A percentile compares a stretch with the other conserved stretches of the same genome.
Conservation (phyloP, 2,113 vertebrate genomes). For the Salvelinus alpinus region DNA sequence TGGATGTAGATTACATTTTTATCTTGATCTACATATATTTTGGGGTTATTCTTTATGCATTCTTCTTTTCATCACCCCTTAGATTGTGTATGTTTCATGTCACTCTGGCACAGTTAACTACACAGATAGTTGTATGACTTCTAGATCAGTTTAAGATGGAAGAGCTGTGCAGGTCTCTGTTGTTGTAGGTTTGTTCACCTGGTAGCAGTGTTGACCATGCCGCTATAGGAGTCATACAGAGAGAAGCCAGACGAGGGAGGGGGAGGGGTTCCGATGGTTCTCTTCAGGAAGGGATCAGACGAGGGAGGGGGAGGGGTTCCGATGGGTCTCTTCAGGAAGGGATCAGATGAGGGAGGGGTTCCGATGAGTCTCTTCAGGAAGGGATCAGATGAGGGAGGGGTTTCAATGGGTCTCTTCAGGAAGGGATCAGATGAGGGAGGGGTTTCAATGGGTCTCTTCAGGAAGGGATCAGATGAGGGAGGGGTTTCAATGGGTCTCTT, state of each 20-base stretch:
- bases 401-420: too few relatives aligned
- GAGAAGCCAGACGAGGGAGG: slow-evolving; percentile 65
- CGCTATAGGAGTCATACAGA: slow-evolving; percentile 79
- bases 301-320: slow-evolving; percentile 78
- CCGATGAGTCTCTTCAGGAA: slow-evolving; percentile 57
- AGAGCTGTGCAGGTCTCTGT: neutral
- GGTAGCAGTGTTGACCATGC: slow-evolving; percentile 74
- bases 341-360: slow-evolving; percentile 63
- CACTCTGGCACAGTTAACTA: too few relatives aligned
- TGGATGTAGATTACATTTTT: neutral
- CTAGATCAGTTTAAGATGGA: neutral
- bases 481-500: slow-evolving; percentile 69
- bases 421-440: too few relatives aligned
- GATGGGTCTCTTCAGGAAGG: slow-evolving; percentile 61
- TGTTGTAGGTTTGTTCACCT: slow-evolving; percentile 23
- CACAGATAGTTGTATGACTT: too few relatives aligned
- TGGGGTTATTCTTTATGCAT: too few relatives aligned
- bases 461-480: slow-evolving; percentile 68
- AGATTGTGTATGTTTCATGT: too few relatives aligned
- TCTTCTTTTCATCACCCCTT: too few relatives aligned
- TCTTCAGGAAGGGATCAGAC: slow-evolving; percentile 52
- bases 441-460: too few relatives aligned
- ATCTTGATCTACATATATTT: neutral
- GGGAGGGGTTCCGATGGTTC: slow-evolving; percentile 75
- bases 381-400: too few relatives aligned